Evolutionary conservation across 2,113 vertebrate species (phyloP).

Genomic region (Mustelus asterias): DNA sequence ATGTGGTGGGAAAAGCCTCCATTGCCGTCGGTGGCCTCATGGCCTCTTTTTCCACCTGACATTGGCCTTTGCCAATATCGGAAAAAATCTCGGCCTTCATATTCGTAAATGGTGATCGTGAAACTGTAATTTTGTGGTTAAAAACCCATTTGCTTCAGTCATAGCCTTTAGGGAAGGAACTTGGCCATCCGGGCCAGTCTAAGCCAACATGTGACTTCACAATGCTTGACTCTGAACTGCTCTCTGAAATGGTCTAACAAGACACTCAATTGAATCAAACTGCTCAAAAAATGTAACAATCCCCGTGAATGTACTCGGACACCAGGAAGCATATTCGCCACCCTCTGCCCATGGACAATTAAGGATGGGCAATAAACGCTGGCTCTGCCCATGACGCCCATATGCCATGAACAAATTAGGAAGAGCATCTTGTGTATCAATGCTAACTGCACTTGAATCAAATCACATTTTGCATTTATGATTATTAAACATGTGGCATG

Average conservation of each 20-base stretch:
- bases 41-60: too few species aligned
- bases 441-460: background rate
- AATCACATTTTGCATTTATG: background rate
- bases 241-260: background rate
- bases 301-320: background rate
- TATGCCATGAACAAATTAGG: background rate
- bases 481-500: constrained; percentile 6
- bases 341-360: background rate
- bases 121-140: background rate
- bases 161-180: background rate
- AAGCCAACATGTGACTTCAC: background rate
- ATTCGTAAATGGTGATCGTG: too few species aligned
- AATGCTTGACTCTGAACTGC: background rate
- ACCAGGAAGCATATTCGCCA: background rate
- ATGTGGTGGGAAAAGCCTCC: too few species aligned
- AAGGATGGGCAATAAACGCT: background rate
- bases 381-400: background rate
- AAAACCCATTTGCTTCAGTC: background rate
- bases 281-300: background rate
- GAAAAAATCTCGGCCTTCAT: too few species aligned
- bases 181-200: background rate
- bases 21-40: too few species aligned
- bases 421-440: background rate
- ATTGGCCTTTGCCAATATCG: too few species aligned
- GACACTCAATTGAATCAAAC: too few species aligned